Percentiles rank a stretch among this genome's conserved stretches.
Evolutionary conservation across 1,140 invertebrate species (phyloP).

Genomic region (Littorina saxatilis): DNA sequence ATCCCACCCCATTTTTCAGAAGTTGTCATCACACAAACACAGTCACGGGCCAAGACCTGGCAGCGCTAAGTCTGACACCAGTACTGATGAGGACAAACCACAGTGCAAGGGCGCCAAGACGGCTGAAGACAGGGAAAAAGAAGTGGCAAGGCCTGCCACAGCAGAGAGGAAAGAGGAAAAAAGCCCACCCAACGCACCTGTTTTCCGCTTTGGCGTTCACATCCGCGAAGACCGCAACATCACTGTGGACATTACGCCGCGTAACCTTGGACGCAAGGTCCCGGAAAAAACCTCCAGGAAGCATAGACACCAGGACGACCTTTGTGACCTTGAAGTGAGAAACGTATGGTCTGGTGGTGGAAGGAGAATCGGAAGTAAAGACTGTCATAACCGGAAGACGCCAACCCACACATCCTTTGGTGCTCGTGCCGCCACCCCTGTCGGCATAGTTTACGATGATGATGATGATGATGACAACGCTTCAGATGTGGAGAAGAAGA

Average conservation of each 20-base stretch:
- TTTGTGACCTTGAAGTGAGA: neutral
- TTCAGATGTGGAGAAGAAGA: constrained; percentile 22
- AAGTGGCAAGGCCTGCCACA: neutral
- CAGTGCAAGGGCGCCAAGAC: neutral
- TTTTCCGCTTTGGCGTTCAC: constrained; percentile 42
- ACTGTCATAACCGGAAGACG: neutral
- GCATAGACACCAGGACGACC: neutral
- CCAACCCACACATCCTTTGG: neutral
- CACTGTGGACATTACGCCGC: constrained; percentile 61
- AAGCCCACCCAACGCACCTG: neutral
- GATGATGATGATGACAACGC: neutral
- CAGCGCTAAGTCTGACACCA: neutral
- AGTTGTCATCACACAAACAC: neutral
- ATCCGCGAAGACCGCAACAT: constrained; percentile 58
- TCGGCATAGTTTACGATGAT: constrained; percentile 6
- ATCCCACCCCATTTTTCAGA: constrained; percentile 18
- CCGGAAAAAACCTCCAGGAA: constrained; percentile 40
- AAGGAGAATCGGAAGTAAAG: neutral
- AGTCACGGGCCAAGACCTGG: neutral
- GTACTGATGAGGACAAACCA: neutral
- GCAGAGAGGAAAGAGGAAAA: neutral
- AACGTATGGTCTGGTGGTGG: neutral
- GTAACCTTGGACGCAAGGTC: constrained; percentile 60
- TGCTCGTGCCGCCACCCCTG: neutral
- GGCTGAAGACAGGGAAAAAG: neutral